Base-by-base conservation (phyloP, 2,113 vertebrate genomes). In the Nerophis ophidion region DNA sequence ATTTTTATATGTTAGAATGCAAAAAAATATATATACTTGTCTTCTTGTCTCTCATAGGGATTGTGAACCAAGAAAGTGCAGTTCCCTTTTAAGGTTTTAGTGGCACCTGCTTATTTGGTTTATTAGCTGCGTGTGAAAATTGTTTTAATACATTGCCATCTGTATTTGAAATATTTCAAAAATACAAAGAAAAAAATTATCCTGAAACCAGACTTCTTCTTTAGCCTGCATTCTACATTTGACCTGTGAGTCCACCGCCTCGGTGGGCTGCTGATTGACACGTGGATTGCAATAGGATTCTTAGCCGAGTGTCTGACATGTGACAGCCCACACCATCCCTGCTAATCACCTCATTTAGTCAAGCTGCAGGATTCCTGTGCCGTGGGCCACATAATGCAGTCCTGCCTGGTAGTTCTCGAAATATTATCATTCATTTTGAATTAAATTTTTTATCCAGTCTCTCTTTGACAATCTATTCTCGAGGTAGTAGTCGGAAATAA, bases 341-440 rank as follows among this genome's bases (percentile, higher is more conserved):
- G 69, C 81, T 86, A 83, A 87, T 86, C 79, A 78, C 77, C 78
- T 80, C 76, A 82, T 82, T 84, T 84, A 84, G 77, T 80, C 68
- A 48, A 73, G 57, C 81, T 78, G 65, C 69, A 70, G 72, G 75
- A 71, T 76, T 75, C 62, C 65, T 77, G 61, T 60, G 68, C 86
- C 82, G 26, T 47, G 47, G 74, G 83, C 65, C 51, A 65, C 45
- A 53, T 48, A 66, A 67, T 61, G 67, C 71, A 72, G 35, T 57
- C 40, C 66, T 78, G 63, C 73, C 8, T 10, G 17, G 10, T 34
- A 3, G 11, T 40, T 38, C 17, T 35, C 26, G 8, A 53, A 13
- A 42, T 34, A n/a, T 2, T 38, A 38, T 59, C 51, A 47, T 59
- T 50, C 51, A 45, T 19, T 14, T 1, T 60, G 10, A 54, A 54